These are phyloP conservation scores for Diorhabda elongata DNA, from an alignment of 1,140 invertebrate genomes.

Conservation along the genomic window DNA sequence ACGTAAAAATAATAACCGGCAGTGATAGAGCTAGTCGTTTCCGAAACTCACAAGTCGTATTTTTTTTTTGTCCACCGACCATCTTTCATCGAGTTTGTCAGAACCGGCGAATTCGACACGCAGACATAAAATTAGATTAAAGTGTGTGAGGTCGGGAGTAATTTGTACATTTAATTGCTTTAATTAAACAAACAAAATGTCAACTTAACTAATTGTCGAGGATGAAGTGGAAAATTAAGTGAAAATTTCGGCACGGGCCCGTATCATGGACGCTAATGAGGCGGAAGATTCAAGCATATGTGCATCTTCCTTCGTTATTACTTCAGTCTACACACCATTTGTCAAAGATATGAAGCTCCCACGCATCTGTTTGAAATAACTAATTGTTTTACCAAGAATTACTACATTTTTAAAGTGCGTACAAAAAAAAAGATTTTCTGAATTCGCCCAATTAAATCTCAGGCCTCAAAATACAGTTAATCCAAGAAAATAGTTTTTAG, in stretches of 20 bases:
- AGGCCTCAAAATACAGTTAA: too few species aligned
- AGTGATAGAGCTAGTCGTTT: not conserved
- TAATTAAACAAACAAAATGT: constrained; percentile 29
- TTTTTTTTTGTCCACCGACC: not conserved
- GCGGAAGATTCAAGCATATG: constrained; percentile 8
- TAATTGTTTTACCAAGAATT: too few species aligned
- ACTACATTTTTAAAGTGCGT: too few species aligned
- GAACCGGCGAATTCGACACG: constrained; percentile 9
- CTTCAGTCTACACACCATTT: constrained; percentile 14
- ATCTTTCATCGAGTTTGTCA: constrained; percentile 7
- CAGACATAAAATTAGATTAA: constrained; percentile 11
- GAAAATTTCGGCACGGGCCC: constrained; percentile 31
- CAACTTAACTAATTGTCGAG: constrained; percentile 21
- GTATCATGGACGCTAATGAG: constrained; percentile 22
- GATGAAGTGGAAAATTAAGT: constrained; percentile 31
- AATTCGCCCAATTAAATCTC: too few species aligned
- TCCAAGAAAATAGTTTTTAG: too few species aligned
- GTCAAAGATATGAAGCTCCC: constrained; percentile 7
- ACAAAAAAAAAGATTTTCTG: too few species aligned
- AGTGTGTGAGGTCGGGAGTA: constrained; percentile 27
- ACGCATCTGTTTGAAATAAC: constrained; percentile 8
- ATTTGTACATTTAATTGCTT: constrained; percentile 23
- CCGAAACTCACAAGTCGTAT: not conserved
- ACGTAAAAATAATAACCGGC: too few species aligned
- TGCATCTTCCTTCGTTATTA: constrained; percentile 4